phyloP scores from a whole-genome alignment of 2,797 vertebrate genomes.

The Xyrichtys novacula region DNA sequence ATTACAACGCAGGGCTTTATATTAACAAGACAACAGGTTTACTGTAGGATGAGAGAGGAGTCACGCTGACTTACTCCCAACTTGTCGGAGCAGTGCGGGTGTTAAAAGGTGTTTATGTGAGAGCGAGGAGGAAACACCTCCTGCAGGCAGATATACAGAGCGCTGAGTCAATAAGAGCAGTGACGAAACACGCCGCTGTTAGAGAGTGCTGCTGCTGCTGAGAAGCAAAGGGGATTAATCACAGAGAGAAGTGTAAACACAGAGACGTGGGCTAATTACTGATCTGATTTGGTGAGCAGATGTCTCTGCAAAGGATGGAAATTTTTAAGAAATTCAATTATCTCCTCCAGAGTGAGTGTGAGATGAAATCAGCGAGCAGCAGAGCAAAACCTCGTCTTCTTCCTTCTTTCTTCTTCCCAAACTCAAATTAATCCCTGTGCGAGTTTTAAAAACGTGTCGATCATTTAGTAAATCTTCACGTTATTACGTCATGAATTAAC shows the following conservation, averaged over 20 bases:
- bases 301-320: constrained; percentile 3
- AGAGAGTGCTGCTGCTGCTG: neutral
- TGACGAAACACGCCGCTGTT: constrained; percentile 17
- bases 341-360: neutral
- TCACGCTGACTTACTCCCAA: constrained; percentile 4
- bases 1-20: neutral
- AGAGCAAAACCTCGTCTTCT: constrained; percentile 10
- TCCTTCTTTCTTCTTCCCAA: constrained; percentile 11
- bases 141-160: constrained; percentile 11
- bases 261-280: constrained; percentile 40
- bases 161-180: constrained; percentile 34
- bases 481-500: constrained; percentile 69
- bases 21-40: constrained; percentile 15
- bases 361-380: constrained; percentile 18
- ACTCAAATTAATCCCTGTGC: constrained; percentile 66
- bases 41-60: constrained; percentile 5
- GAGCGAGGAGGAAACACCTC: constrained; percentile 20
- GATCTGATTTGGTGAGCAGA: constrained; percentile 13
- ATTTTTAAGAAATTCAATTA: constrained; percentile 24
- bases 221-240: constrained; percentile 49
- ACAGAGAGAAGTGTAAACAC: constrained; percentile 32
- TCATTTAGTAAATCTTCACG: constrained; percentile 63
- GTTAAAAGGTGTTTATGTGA: constrained; percentile 1
- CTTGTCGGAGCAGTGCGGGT: neutral
- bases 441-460: constrained; percentile 42